Conservation (phyloP, 92 coral and sea anemone species). For the Bergia sp. region DNA sequence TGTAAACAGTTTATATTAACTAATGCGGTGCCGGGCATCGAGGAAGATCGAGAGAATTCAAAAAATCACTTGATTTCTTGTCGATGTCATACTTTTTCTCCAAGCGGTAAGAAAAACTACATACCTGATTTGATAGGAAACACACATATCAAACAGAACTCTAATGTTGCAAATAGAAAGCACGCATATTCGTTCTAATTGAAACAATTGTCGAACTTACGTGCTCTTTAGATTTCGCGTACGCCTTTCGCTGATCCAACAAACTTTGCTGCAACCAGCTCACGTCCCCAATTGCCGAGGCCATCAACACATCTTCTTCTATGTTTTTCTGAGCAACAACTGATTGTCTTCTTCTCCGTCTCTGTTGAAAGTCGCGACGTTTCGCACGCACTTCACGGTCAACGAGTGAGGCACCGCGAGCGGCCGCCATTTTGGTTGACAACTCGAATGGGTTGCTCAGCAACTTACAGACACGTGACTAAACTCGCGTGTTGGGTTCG, state of each 20-base stretch:
- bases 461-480: constrained; percentile 35
- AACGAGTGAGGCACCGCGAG: background rate
- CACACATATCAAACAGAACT: background rate
- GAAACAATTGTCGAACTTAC: constrained; percentile 55
- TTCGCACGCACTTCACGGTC: background rate
- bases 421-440: constrained; percentile 24
- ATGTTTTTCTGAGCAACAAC: constrained; percentile 70
- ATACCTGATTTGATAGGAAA: background rate
- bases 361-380: constrained; percentile 58
- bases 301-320: constrained; percentile 94
- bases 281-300: constrained; percentile 95
- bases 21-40: background rate
- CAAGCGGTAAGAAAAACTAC: background rate
- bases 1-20: background rate
- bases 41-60: background rate
- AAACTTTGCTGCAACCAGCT: constrained; percentile 95
- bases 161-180: background rate
- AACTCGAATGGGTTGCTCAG: constrained; percentile 24
- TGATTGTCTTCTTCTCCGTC: constrained; percentile 81
- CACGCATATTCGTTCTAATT: constrained; percentile 31
- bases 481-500: background rate
- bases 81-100: background rate
- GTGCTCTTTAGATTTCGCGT: constrained; percentile 78
- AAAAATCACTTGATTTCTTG: background rate
- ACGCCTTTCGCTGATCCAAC: constrained; percentile 72